Conservation (phyloP, 1,140 invertebrate species). For the Eueides isabella region DNA sequence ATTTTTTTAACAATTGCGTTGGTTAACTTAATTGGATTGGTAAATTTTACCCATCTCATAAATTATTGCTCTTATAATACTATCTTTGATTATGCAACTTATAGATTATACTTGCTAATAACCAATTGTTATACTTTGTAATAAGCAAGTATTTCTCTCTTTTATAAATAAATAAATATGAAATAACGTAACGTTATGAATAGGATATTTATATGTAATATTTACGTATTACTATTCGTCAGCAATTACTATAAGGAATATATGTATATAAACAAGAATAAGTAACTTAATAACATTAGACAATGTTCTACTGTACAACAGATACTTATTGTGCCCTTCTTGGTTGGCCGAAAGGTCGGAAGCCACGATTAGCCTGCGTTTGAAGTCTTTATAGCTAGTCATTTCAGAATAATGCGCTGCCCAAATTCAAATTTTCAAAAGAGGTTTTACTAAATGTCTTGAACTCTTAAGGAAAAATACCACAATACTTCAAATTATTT, state of each 20-base stretch:
- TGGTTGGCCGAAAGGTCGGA: slow-evolving; percentile 69
- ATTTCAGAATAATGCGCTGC: slow-evolving; percentile 73
- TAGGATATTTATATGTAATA: too few relatives aligned
- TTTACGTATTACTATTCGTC: too few relatives aligned
- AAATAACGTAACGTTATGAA: too few relatives aligned
- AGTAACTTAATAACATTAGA: slow-evolving; percentile 58
- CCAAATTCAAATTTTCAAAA: slow-evolving; percentile 76
- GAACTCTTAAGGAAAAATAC: slow-evolving; percentile 53
- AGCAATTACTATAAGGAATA: background rate
- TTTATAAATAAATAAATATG: too few relatives aligned
- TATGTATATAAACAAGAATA: background rate
- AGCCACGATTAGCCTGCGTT: slow-evolving; percentile 78
- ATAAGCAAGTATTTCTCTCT: too few relatives aligned
- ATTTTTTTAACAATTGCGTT: background rate
- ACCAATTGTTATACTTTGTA: too few relatives aligned
- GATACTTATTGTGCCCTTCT: slow-evolving; percentile 62
- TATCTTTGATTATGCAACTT: background rate
- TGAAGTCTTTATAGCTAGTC: slow-evolving; percentile 78
- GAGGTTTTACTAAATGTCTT: slow-evolving; percentile 58
- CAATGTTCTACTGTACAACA: slow-evolving; percentile 46
- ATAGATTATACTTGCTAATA: too few relatives aligned
- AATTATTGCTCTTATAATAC: background rate
- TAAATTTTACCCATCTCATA: too few relatives aligned
- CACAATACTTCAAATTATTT: slow-evolving; percentile 51
- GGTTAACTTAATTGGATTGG: background rate